A percentile compares a stretch with the other conserved stretches of the same genome.
These are phyloP conservation scores for Lasioglossum figueresi DNA, from an alignment of 2,888 invertebrate genomes.

Conservation along the genomic window DNA sequence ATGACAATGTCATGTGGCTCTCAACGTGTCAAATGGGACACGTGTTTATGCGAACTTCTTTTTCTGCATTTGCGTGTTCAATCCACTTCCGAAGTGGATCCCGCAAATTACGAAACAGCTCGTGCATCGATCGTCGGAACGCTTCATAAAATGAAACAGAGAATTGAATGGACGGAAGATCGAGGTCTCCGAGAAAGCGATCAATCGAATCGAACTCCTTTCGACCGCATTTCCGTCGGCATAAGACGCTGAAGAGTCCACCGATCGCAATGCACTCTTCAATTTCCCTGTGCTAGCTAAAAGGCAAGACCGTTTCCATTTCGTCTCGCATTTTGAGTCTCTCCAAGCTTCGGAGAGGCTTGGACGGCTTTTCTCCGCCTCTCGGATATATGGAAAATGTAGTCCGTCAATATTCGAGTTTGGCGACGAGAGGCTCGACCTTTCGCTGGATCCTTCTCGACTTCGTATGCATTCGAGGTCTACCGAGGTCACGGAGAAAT, in stretches of 20 bases:
- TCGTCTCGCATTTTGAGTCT: conserved; percentile 5
- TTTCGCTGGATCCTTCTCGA: conserved; percentile 24
- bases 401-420: conserved; percentile 48
- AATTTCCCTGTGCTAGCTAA: neutral
- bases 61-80: neutral
- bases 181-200: neutral
- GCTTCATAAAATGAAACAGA: neutral
- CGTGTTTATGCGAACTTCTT: neutral
- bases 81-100: conserved; percentile 4
- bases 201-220: neutral
- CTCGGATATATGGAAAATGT: conserved; percentile 47
- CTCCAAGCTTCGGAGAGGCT: neutral
- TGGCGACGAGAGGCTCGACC: conserved; percentile 41
- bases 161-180: neutral
- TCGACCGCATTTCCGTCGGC: neutral
- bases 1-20: no score
- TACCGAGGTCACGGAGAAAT: conserved; percentile 47
- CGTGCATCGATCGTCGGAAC: neutral
- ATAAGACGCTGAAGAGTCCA: neutral
- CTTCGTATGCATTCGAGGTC: conserved; percentile 46
- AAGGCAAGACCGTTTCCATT: conserved; percentile 12
- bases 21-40: neutral
- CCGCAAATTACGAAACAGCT: neutral
- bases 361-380: neutral
- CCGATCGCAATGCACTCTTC: neutral